Percentiles rank a stretch among this genome's conserved stretches.
Evolutionary conservation across 2,888 invertebrate genomes (phyloP).

Genomic region (Helobdella robusta): DNA sequence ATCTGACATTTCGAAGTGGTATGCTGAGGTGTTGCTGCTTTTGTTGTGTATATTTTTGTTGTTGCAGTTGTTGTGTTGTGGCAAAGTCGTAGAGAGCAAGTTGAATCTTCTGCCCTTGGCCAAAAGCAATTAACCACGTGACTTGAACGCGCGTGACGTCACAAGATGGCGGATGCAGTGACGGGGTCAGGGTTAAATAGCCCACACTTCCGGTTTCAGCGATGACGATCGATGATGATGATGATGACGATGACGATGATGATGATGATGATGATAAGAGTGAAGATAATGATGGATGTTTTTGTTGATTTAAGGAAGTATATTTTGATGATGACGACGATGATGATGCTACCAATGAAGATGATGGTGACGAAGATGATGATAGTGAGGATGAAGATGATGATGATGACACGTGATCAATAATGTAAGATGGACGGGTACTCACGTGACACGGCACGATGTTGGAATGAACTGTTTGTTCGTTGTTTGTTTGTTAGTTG

Average conservation of each 20-base stretch:
- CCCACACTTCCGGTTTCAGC: not conserved
- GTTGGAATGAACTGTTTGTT: too few relatives aligned
- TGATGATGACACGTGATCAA: not conserved
- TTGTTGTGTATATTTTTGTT: too few relatives aligned
- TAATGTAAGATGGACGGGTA: not conserved
- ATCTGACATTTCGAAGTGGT: too few relatives aligned
- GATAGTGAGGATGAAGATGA: constrained; percentile 13
- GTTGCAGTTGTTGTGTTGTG: too few relatives aligned
- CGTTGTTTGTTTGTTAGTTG: too few relatives aligned
- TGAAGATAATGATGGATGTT: not conserved
- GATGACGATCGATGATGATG: not conserved
- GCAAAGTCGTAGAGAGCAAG: constrained; percentile 15
- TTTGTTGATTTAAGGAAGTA: not conserved
- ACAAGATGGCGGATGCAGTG: not conserved
- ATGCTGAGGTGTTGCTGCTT: too few relatives aligned
- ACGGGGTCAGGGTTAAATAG: constrained; percentile 8
- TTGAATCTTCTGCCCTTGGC: not conserved
- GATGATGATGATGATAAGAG: not conserved
- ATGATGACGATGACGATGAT: constrained; percentile 3
- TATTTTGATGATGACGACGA: constrained; percentile 16
- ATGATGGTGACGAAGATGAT: constrained; percentile 4
- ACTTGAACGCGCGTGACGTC: not conserved
- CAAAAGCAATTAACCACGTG: constrained; percentile 1
- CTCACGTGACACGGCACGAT: not conserved
- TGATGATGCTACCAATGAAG: constrained; percentile 5